Evolutionary conservation across 53 echinoderm and acorn worm species (phyloP).

Genomic region (Holothuria scabra): DNA sequence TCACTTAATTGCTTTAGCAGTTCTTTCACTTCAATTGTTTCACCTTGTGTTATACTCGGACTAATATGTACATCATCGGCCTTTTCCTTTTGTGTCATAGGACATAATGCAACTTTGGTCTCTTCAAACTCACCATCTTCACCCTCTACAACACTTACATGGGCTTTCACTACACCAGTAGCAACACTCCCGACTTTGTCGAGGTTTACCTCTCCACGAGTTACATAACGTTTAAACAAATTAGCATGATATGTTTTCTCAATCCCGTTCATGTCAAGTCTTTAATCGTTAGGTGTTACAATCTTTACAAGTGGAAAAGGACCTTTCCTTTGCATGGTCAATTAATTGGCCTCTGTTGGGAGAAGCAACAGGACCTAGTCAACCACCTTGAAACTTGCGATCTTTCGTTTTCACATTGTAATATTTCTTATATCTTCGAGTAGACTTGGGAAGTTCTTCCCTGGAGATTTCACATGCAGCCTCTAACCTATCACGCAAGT

Average conservation of each 20-base stretch:
- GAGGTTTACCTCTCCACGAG: constrained; percentile 2
- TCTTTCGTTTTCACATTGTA: constrained; percentile 61
- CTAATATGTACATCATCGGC: constrained; percentile 59
- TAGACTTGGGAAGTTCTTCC: constrained; percentile 60
- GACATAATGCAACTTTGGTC: not conserved
- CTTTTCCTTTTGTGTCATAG: constrained; percentile 37
- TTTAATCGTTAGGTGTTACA: constrained; percentile 57
- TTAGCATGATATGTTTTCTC: constrained; percentile 66
- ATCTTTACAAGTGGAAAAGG: constrained; percentile 49
- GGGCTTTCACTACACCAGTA: constrained; percentile 3
- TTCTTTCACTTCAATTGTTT: constrained; percentile 20
- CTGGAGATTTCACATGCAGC: constrained; percentile 52
- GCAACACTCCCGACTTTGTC: constrained; percentile 16
- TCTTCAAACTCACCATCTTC: constrained; percentile 16
- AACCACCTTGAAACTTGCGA: constrained; percentile 52
- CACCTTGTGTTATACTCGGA: not conserved
- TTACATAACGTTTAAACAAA: constrained; percentile 57
- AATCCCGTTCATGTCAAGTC: constrained; percentile 52
- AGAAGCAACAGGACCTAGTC: constrained; percentile 63
- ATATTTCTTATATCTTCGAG: constrained; percentile 49
- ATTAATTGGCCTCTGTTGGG: constrained; percentile 59
- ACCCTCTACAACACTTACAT: constrained; percentile 14
- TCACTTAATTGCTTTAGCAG: constrained; percentile 43
- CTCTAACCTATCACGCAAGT: constrained; percentile 59
- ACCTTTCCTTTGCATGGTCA: constrained; percentile 69